A percentile compares a stretch with the other conserved stretches of the same genome.
Evolutionary conservation across 2,888 invertebrate genomes (phyloP).

Genomic region (Luperina testacea): DNA sequence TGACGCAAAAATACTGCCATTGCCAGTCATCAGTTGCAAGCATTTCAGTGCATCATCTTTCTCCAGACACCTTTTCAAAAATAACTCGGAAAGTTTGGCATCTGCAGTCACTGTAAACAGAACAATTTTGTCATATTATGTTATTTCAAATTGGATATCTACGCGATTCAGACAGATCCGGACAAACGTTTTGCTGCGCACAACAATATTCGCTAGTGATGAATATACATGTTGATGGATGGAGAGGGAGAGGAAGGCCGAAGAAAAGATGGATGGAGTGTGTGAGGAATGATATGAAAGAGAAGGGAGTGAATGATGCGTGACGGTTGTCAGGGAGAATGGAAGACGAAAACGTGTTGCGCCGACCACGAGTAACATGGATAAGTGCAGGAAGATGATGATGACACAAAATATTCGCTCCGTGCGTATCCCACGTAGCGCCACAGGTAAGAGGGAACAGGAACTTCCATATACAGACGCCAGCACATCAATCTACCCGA

Average conservation of each 20-base stretch:
- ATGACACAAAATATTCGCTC: neutral
- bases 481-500: too few relatives aligned
- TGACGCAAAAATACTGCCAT: slow-evolving; percentile 73
- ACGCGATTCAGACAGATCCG: neutral
- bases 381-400: too few relatives aligned
- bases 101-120: slow-evolving; percentile 68
- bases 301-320: too few relatives aligned
- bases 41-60: slow-evolving; percentile 70
- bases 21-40: slow-evolving; percentile 57
- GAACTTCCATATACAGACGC: too few relatives aligned
- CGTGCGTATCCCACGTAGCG: neutral
- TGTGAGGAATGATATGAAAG: too few relatives aligned
- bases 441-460: neutral
- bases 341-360: too few relatives aligned
- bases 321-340: too few relatives aligned
- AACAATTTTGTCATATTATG: neutral
- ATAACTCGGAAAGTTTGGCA: slow-evolving; percentile 65
- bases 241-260: too few relatives aligned
- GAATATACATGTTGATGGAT: too few relatives aligned
- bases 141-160: neutral
- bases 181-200: neutral
- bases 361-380: too few relatives aligned
- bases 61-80: slow-evolving; percentile 72
- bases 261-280: too few relatives aligned
- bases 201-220: neutral